Evolutionary conservation across 92 coral and sea anemone genomes (phyloP).

Genomic region (Anthopleura xanthogrammica): DNA sequence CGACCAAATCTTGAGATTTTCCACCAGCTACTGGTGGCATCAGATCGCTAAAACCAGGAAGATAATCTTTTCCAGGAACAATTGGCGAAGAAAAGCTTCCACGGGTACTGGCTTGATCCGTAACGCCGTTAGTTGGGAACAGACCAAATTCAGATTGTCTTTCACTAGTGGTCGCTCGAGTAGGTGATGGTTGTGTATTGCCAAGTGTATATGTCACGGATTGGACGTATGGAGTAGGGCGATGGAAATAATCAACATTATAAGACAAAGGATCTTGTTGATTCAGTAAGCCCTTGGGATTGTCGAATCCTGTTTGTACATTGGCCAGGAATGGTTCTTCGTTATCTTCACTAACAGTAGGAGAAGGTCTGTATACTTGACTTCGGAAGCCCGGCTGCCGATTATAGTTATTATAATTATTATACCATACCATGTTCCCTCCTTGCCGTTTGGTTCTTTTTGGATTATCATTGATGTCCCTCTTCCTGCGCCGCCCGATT

Average conservation of each 20-base stretch:
- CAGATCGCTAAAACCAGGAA: background rate
- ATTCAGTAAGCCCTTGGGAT: slow-evolving; percentile 5
- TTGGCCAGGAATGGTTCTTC: slow-evolving; percentile 45
- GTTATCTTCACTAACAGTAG: background rate
- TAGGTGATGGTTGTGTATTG: background rate
- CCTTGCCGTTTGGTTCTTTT: slow-evolving; percentile 58
- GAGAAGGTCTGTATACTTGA: slow-evolving; percentile 17
- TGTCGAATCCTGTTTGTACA: slow-evolving; percentile 37
- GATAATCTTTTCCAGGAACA: background rate
- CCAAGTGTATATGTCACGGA: slow-evolving; percentile 10
- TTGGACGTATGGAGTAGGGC: slow-evolving; percentile 32
- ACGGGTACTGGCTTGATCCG: slow-evolving; percentile 9
- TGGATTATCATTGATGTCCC: slow-evolving; percentile 26
- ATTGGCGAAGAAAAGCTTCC: slow-evolving; percentile 8
- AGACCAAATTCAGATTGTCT: background rate
- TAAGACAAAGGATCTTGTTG: slow-evolving; percentile 16
- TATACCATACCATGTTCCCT: slow-evolving; percentile 67
- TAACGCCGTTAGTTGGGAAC: slow-evolving; percentile 14
- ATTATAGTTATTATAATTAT: slow-evolving; percentile 4
- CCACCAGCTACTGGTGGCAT: background rate
- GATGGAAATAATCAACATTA: slow-evolving; percentile 29
- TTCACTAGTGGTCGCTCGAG: slow-evolving; percentile 10
- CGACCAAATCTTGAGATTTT: background rate
- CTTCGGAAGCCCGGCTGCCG: background rate
- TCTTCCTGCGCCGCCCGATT: slow-evolving; percentile 37